Evolutionary conservation across 2,888 invertebrate species (phyloP).

Genomic region (Drosophila hawaiiensis): DNA sequence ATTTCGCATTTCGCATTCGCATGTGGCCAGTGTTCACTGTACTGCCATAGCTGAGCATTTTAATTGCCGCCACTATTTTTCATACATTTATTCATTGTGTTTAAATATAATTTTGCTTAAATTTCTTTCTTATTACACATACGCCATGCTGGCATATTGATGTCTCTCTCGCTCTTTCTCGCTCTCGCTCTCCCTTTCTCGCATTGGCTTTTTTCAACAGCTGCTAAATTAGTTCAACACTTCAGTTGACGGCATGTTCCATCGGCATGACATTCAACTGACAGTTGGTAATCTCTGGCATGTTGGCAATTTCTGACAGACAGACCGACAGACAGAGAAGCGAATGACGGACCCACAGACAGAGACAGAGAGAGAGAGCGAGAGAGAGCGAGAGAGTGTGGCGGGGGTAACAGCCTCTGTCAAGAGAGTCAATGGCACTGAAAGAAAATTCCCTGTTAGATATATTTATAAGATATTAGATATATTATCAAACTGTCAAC

Average conservation of each 20-base stretch:
- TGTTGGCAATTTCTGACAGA: slow-evolving; percentile 83
- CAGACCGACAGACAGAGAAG: slow-evolving; percentile 19
- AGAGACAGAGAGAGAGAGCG: slow-evolving; percentile 19
- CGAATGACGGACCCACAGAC: slow-evolving; percentile 39
- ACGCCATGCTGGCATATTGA: slow-evolving; percentile 57
- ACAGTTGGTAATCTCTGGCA: slow-evolving; percentile 85
- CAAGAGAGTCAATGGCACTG: background rate
- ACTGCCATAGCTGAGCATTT: slow-evolving; percentile 69
- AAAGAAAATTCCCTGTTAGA: background rate
- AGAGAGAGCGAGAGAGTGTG: slow-evolving; percentile 21
- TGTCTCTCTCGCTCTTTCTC: slow-evolving; percentile 1
- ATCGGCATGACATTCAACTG: slow-evolving; percentile 84
- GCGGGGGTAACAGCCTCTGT: slow-evolving; percentile 20
- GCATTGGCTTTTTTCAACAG: slow-evolving; percentile 81
- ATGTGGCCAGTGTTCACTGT: slow-evolving; percentile 42
- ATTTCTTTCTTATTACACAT: slow-evolving; percentile 69
- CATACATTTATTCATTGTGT: slow-evolving; percentile 52
- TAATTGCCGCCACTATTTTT: slow-evolving; percentile 75
- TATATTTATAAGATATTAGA: background rate
- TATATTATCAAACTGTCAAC: background rate
- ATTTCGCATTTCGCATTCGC: slow-evolving; percentile 16
- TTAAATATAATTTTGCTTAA: slow-evolving; percentile 60
- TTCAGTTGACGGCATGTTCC: slow-evolving; percentile 84
- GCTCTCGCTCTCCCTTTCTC: slow-evolving; percentile 1
- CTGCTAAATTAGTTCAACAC: slow-evolving; percentile 85